These are phyloP conservation scores for Eolophus roseicapilla DNA, from an alignment of 2,113 vertebrate genomes.

Conservation along the genomic window DNA sequence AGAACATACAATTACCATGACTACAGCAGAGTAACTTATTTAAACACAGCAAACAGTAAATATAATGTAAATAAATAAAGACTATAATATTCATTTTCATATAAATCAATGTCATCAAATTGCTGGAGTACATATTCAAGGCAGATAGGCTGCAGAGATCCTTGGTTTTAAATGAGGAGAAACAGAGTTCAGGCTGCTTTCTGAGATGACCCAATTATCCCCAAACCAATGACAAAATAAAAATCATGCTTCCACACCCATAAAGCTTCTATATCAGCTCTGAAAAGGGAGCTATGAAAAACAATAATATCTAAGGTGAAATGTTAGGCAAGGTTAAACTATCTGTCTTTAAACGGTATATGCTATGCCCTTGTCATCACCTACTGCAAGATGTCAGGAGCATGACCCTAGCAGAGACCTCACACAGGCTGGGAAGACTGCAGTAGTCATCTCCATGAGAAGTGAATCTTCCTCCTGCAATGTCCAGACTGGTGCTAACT, in stretches of 20 bases:
- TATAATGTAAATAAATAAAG: too few relatives aligned
- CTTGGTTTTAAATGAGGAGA: neutral
- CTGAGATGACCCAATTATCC: neutral
- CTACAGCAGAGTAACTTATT: neutral
- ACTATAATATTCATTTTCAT: neutral
- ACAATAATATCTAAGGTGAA: neutral
- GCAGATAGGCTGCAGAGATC: neutral
- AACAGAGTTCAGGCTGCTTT: neutral
- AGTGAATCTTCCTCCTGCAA: neutral
- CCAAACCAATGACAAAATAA: neutral
- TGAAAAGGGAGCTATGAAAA: neutral
- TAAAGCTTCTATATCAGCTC: neutral
- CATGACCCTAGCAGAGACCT: neutral
- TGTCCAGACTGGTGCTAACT: neutral
- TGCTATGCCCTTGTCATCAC: neutral
- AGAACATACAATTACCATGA: neutral
- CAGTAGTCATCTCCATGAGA: neutral
- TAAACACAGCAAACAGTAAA: neutral
- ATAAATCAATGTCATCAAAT: neutral
- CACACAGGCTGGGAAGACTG: neutral
- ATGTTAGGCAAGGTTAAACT: slow-evolving; percentile 15
- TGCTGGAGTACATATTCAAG: neutral
- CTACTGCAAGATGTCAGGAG: neutral
- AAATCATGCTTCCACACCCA: neutral
- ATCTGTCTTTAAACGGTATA: neutral